Evolutionary conservation across 2,113 vertebrate species (phyloP).

Genomic region (Candoia aspera): DNA sequence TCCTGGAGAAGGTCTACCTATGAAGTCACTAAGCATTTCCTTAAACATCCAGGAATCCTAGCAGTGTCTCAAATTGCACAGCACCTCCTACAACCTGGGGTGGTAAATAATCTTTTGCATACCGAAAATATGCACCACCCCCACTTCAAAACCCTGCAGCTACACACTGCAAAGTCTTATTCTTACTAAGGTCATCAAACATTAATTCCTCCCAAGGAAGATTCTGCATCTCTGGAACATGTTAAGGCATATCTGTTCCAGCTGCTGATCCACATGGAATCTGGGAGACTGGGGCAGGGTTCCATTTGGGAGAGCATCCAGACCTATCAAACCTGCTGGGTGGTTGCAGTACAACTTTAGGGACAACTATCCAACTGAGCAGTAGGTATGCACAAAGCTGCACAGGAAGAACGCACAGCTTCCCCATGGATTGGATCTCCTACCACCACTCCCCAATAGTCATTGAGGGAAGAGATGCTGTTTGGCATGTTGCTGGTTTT

Average conservation of each 20-base stretch:
- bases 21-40: background rate
- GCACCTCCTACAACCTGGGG: constrained; percentile 4
- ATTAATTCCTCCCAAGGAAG: constrained; percentile 48
- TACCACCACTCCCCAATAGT: no score
- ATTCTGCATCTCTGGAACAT: constrained; percentile 23
- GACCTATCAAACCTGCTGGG: background rate
- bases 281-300: constrained; percentile 9
- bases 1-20: background rate
- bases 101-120: background rate
- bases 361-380: background rate
- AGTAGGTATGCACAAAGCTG: background rate
- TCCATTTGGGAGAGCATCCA: background rate
- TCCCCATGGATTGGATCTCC: background rate
- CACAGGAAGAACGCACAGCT: background rate
- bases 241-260: constrained; percentile 39
- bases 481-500: no score
- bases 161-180: constrained; percentile 20
- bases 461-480: no score
- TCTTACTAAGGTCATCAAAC: constrained; percentile 43
- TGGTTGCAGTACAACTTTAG: no score
- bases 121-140: background rate
- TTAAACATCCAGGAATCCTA: background rate
- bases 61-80: background rate
- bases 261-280: constrained; percentile 39
- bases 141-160: background rate